A percentile compares a stretch with the other conserved stretches of the same genome.
phyloP scores from a whole-genome alignment of 92 coral and sea anemone genomes.

The Palythoa grandiflora region DNA sequence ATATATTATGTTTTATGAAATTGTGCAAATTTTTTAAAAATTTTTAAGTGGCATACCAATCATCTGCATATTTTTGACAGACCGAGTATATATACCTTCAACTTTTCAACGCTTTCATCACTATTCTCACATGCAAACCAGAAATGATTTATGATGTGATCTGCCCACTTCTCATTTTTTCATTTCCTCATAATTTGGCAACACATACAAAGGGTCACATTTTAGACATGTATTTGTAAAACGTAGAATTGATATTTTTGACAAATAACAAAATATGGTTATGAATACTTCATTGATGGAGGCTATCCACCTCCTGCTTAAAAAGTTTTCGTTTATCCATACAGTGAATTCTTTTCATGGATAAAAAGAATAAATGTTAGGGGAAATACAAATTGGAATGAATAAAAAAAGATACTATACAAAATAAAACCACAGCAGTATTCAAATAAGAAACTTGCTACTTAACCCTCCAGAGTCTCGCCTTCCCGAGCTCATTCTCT shows the following conservation, averaged over 20 bases:
- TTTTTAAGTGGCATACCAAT: neutral
- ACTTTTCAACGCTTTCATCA: slow-evolving; percentile 35
- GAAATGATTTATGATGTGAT: slow-evolving; percentile 37
- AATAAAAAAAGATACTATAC: neutral
- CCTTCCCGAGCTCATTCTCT: neutral
- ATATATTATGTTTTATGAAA: neutral
- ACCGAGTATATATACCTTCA: slow-evolving; percentile 37
- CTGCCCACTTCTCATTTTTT: slow-evolving; percentile 34
- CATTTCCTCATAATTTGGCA: slow-evolving; percentile 34
- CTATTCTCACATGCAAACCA: slow-evolving; percentile 40
- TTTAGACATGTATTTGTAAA: neutral
- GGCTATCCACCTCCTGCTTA: neutral
- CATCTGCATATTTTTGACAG: neutral
- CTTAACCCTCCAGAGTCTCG: neutral
- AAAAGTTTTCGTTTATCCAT: neutral
- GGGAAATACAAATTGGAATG: neutral
- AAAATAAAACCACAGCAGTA: neutral
- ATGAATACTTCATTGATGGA: neutral
- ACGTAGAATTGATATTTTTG: neutral
- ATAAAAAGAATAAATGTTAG: neutral
- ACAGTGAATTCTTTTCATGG: neutral
- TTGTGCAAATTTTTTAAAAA: neutral
- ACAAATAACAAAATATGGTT: neutral
- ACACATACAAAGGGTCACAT: neutral
- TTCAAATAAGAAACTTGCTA: neutral